Conservation (phyloP, 2,888 invertebrate species). For the Caenorhabditis virilis region DNA sequence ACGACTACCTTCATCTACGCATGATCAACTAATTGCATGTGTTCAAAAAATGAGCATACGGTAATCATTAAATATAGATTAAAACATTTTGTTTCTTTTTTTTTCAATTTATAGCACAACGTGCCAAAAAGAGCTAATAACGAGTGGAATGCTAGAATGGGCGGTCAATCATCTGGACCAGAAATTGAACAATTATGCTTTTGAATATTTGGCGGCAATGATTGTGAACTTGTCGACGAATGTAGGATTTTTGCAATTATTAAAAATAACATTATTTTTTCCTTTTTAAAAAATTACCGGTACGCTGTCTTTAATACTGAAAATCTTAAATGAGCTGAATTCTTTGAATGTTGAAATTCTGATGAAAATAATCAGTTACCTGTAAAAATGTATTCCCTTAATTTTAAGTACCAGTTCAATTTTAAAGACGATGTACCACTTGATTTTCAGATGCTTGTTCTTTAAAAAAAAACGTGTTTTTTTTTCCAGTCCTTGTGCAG, state of each 20-base stretch:
- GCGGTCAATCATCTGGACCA: conserved; percentile 42
- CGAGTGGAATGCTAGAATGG: conserved; percentile 49
- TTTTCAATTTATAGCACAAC: conserved; percentile 12
- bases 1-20: conserved; percentile 42
- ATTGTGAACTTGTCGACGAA: conserved; percentile 43
- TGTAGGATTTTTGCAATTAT: no score
- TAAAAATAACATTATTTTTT: no score
- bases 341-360: no score
- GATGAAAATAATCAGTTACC: no score
- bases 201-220: conserved; percentile 44
- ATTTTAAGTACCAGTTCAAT: no score
- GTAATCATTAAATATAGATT: conserved; percentile 4
- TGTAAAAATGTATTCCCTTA: no score
- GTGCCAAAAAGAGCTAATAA: conserved; percentile 39
- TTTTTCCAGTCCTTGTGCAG: conserved; percentile 35
- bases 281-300: no score
- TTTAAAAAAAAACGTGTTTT: neutral
- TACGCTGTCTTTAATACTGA: no score
- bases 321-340: no score
- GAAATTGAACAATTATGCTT: conserved; percentile 43
- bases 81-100: neutral
- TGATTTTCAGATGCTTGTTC: neutral
- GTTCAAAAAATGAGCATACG: conserved; percentile 46
- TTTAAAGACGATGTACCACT: no score
- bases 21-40: conserved; percentile 45